Evolutionary conservation across 2,888 invertebrate species (phyloP), one percentile per base, ranked within the genome.

Genomic region (Lithophane socia): DNA sequence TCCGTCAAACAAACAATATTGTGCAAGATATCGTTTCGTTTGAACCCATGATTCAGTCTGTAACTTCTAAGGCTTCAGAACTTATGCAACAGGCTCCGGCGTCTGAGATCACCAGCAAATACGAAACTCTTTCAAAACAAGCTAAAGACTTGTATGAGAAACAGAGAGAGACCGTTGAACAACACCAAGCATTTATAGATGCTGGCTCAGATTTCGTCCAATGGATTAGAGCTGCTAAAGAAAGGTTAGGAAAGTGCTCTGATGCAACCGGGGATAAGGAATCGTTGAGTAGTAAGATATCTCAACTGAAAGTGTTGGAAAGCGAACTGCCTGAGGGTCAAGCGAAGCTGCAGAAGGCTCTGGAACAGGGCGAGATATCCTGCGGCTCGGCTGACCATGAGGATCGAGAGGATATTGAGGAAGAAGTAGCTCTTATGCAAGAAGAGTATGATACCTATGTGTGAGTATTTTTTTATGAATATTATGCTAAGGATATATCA

Each of bases 11-110:
- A 77, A 99, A 99, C 95, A 99, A 98, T 94, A 98, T 99, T 92
- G 99, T 99, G 64, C 99, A 99, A 96, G 99, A 99, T 95, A 99
- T 99, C 92, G 99, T 99, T 86, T 99, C 99, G 73, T 99, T 99
- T 95, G 99, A 99, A 94, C 99, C 99, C 71, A 99, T 99, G 98
- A 99, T 99, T 90, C 99, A 99, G 94, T 99, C 99, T 64, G 99
- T 99, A 61, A 98, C 99, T 75, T 98, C 98, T 73, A 99, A 99
- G 96, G 99, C 99, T 83, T 99, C 98, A 88, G 99, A 99, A 95
- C 97, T 99, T 88, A 98, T 98, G 95, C 98, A 99, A 95, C 98
- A 98, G 80, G 98, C 98, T 74, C 99, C 99, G 3, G 99, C 99
- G 18, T 98, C 98, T 44, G 99, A 99, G 95, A 99, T 99, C 77